Percentiles rank a stretch among this genome's conserved stretches.
phyloP scores from a whole-genome alignment of 2,888 invertebrate species.

The Furcula furcula region DNA sequence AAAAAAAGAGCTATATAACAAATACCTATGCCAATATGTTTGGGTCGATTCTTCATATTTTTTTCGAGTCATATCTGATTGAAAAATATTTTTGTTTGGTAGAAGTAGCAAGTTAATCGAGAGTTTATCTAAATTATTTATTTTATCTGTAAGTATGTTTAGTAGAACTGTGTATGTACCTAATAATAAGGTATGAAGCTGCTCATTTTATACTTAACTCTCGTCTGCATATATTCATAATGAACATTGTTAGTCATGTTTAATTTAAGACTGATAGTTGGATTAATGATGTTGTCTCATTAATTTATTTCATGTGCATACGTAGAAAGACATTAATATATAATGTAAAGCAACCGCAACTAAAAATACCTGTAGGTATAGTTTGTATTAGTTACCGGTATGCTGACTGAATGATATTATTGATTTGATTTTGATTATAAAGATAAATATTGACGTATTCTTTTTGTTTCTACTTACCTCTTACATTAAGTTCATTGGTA shows the following conservation, averaged over 20 bases:
- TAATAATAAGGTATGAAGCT: conserved; percentile 19
- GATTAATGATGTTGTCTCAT: conserved; percentile 40
- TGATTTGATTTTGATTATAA: no score
- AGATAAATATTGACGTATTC: no score
- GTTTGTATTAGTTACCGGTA: conserved; percentile 1
- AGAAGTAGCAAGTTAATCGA: neutral
- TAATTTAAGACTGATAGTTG: conserved; percentile 70
- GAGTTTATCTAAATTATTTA: neutral
- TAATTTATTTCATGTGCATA: conserved; percentile 43
- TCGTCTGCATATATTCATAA: conserved; percentile 26
- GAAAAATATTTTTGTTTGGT: no score
- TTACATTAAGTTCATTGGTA: no score
- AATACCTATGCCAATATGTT: no score
- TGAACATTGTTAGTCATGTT: conserved; percentile 44
- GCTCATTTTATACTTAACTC: conserved; percentile 34
- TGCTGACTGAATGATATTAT: neutral
- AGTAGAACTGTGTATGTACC: conserved; percentile 1
- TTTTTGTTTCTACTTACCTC: no score
- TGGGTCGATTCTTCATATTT: no score
- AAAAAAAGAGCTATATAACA: no score
- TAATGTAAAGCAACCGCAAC: conserved; percentile 2
- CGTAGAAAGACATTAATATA: conserved; percentile 35
- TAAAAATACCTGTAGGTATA: no score
- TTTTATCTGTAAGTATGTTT: neutral
- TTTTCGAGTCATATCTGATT: no score